Conservation (phyloP, 2,113 vertebrate genomes). For the Carassius gibelio region DNA sequence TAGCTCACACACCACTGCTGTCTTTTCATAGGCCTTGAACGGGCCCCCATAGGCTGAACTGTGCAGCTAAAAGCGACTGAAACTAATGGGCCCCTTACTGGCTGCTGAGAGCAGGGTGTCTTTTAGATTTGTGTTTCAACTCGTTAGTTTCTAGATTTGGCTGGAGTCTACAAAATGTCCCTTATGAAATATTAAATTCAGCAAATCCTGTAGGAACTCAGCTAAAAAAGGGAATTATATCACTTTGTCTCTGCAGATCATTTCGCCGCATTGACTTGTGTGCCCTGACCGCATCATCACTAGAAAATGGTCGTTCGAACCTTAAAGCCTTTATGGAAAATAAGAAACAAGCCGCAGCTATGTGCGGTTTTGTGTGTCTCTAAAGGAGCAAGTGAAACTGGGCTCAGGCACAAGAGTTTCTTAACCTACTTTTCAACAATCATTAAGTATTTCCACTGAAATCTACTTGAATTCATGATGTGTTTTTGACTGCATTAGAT, state of each 20-base stretch:
- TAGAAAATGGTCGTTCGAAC: constrained; percentile 14
- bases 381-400: background rate
- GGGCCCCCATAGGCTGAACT: constrained; percentile 55
- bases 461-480: background rate
- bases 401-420: background rate
- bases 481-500: background rate
- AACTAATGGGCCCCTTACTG: constrained; percentile 65
- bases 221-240: constrained; percentile 62
- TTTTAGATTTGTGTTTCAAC: constrained; percentile 73
- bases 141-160: constrained; percentile 79
- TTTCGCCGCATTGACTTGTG: background rate
- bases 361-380: background rate
- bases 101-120: constrained; percentile 63
- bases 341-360: background rate
- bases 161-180: constrained; percentile 68
- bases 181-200: constrained; percentile 71
- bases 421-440: constrained; percentile 22
- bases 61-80: constrained; percentile 54
- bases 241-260: constrained; percentile 6
- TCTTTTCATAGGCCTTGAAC: constrained; percentile 45
- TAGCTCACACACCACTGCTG: constrained; percentile 55
- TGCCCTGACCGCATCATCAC: background rate
- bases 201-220: constrained; percentile 72
- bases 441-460: background rate
- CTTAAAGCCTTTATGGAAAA: constrained; percentile 10